These are phyloP conservation scores for Perognathus longimembris DNA, from an alignment of 2,113 vertebrate species.

Conservation along the genomic window DNA sequence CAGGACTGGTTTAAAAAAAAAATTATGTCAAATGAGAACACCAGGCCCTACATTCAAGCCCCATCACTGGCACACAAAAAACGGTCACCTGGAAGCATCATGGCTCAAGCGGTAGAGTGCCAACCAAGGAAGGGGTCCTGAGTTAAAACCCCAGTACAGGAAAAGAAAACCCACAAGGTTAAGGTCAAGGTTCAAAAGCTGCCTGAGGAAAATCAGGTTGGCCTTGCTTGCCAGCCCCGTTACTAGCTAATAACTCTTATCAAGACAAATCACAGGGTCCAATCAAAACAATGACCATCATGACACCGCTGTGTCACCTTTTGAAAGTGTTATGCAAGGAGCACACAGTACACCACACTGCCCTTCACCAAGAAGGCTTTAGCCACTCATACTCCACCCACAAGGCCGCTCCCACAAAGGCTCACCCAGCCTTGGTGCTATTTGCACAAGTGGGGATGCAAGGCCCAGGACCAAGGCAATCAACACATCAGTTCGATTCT, in stretches of 20 bases:
- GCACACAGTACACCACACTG: neutral
- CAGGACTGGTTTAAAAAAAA: too few relatives aligned
- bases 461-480: neutral
- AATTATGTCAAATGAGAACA: too few relatives aligned
- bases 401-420: constrained; percentile 51
- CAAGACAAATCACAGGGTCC: neutral
- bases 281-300: neutral
- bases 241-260: neutral
- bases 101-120: too few relatives aligned
- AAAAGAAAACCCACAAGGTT: neutral
- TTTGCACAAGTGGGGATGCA: neutral
- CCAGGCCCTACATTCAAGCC: too few relatives aligned
- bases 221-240: neutral
- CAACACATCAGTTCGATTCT: neutral
- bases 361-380: neutral
- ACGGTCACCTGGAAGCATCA: too few relatives aligned
- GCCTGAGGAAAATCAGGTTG: neutral
- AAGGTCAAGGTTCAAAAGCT: neutral
- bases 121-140: neutral
- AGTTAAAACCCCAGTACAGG: neutral
- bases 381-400: neutral
- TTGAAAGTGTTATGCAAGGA: constrained; percentile 29
- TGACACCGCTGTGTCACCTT: neutral
- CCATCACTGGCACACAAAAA: too few relatives aligned
- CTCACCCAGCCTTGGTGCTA: neutral